phyloP scores from a whole-genome alignment of 2,797 vertebrate species.

The Garrulus glandarius region DNA sequence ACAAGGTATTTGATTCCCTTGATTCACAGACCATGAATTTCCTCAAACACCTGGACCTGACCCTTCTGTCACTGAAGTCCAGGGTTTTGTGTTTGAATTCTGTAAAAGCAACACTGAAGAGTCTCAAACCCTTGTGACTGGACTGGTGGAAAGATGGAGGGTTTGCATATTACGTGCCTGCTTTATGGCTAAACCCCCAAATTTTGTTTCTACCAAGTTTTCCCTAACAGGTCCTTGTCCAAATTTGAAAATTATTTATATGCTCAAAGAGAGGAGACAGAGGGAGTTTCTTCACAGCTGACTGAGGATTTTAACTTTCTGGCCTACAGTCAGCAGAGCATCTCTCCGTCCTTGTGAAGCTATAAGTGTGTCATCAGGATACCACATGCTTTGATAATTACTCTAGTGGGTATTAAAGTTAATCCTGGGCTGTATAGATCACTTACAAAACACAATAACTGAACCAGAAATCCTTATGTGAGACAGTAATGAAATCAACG shows the following conservation, averaged over 20 bases:
- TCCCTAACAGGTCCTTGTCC: background rate
- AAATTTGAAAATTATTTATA: background rate
- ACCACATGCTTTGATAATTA: slow-evolving; percentile 66
- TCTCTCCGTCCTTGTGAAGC: slow-evolving; percentile 34
- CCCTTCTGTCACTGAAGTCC: background rate
- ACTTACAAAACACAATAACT: slow-evolving; percentile 74
- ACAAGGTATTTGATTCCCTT: background rate
- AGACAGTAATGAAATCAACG: slow-evolving; percentile 68
- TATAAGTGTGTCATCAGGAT: slow-evolving; percentile 62
- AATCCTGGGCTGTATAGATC: slow-evolving; percentile 73
- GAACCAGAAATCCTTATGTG: slow-evolving; percentile 69
- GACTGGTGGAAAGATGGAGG: background rate
- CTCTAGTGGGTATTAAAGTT: slow-evolving; percentile 72
- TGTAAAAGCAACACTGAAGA: background rate
- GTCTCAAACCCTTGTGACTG: background rate
- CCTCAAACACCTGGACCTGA: background rate
- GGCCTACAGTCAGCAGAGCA: slow-evolving; percentile 8
- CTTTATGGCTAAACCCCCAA: background rate
- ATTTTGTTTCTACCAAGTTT: background rate
- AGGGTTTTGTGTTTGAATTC: background rate
- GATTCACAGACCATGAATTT: background rate
- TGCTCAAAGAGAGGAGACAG: background rate
- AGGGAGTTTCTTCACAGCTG: background rate
- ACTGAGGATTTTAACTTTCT: slow-evolving; percentile 16
- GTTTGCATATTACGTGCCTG: rapidly evolving